Evolutionary conservation across 2,888 invertebrate species (phyloP).

Genomic region (Brachynemurus nebulosus): DNA sequence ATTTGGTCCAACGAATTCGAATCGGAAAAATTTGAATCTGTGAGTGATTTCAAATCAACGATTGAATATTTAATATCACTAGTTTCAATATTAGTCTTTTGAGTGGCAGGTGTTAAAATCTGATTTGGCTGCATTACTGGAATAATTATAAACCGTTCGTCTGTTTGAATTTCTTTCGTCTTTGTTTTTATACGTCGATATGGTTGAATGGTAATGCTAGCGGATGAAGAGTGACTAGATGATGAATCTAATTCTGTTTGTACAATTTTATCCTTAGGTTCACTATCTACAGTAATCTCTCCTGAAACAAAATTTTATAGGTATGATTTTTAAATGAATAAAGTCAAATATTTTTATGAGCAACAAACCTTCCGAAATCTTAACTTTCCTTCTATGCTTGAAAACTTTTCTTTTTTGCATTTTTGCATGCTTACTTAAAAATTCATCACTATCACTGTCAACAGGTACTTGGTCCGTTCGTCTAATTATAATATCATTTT

Average conservation of each 20-base stretch:
- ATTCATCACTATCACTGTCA: slow-evolving; percentile 1
- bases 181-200: slow-evolving; percentile 1
- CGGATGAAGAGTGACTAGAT: not conserved
- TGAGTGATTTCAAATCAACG: slow-evolving; percentile 1
- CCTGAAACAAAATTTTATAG: not conserved
- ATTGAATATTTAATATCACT: not conserved
- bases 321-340: too few species aligned
- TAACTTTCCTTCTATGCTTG: slow-evolving; percentile 8
- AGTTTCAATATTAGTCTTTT: not conserved
- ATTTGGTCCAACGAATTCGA: slow-evolving; percentile 1
- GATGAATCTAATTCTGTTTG: not conserved
- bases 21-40: slow-evolving; percentile 6
- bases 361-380: slow-evolving; percentile 6
- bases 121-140: not conserved
- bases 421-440: not conserved
- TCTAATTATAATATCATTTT: slow-evolving; percentile 35
- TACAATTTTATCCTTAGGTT: not conserved
- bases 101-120: not conserved
- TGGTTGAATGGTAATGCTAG: not conserved
- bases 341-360: too few species aligned
- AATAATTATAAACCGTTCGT: slow-evolving; percentile 4
- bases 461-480: slow-evolving; percentile 3
- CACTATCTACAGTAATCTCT: not conserved
- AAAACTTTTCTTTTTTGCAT: slow-evolving; percentile 4
- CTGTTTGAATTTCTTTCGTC: slow-evolving; percentile 6